Evolutionary conservation across 2,888 invertebrate genomes (phyloP).

Genomic region (Agonopterix heracliana): DNA sequence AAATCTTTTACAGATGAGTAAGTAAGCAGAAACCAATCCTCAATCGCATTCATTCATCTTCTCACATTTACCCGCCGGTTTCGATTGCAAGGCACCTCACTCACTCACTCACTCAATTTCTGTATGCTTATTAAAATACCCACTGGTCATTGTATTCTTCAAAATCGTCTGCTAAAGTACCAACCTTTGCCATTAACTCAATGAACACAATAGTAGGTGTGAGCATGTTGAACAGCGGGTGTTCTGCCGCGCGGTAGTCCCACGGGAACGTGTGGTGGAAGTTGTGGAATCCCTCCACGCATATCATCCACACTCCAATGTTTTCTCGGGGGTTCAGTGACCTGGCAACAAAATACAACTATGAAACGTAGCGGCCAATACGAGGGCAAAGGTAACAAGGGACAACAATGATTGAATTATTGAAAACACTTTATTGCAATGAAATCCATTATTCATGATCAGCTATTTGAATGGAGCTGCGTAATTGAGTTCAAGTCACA

Average conservation of each 20-base stretch:
- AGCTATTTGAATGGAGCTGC: no score
- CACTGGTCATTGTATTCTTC: no score
- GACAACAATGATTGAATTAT: not conserved
- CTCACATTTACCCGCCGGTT: not conserved
- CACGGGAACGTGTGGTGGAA: slow-evolving; percentile 89
- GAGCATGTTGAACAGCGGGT: slow-evolving; percentile 77
- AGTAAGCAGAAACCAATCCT: not conserved
- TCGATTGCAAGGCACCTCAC: not conserved
- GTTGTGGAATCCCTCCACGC: slow-evolving; percentile 91
- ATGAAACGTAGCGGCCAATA: not conserved
- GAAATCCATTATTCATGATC: not conserved
- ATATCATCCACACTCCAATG: slow-evolving; percentile 78
- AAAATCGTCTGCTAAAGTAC: no score
- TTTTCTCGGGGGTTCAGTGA: slow-evolving; percentile 85
- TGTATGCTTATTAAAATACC: not conserved
- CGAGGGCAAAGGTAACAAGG: not conserved
- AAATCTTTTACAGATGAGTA: no score
- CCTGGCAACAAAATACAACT: slow-evolving; percentile 25
- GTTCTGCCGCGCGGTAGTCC: slow-evolving; percentile 84
- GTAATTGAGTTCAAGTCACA: no score
- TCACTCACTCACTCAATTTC: no score
- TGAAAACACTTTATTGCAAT: not conserved
- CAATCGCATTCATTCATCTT: not conserved
- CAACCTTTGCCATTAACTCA: slow-evolving; percentile 80
- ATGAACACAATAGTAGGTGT: slow-evolving; percentile 84